Base-by-base conservation (phyloP, 2,113 vertebrate species). In the Phodopus roborovskii region DNA sequence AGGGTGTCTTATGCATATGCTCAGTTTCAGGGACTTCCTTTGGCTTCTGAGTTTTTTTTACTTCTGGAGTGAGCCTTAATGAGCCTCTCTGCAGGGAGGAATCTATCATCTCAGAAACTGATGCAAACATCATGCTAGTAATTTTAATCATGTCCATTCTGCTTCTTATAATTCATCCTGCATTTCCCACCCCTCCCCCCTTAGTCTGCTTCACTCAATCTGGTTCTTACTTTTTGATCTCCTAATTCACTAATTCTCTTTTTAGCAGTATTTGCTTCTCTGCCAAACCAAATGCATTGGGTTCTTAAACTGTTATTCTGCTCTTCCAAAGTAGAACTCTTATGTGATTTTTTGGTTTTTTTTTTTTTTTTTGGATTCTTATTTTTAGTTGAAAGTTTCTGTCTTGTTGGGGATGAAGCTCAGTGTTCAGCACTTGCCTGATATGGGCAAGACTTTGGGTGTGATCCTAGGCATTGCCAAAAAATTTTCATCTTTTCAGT, bases 321-420 rank as follows among this genome's bases (percentile, higher is more conserved):
- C 71, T 90, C 92, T 93, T 92, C 50, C 15, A 73, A 89, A 83
- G 0, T 81, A 45, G 5, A 91, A 42, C 42, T 91, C 94, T 50
- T 73, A 81, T 73, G 70, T 96, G 6, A 73, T 73, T 90, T 81
- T 15, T 7, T 3, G 17, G 73, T 77, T 94, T 83, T 73, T 22
- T 94, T 66, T 48, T 79, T 92, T 48, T 13, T 6, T 3, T 19
- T 7, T 87, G 2, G 16, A 77, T 75, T 94, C 20, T 36, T 20
- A 2, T 79, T 73, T 22, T 94, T 66, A 87, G n/a, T 10, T 88
- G 17, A 75, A 91, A 83, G 26, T 88, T 45, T 77, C 24, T n/a
- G 50, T 33, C 70, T 75, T 60, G 53, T 7, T 39, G 48, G 68
- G 36, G 30, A 66, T 33, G 62, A 33, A 33, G 30, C 6, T 50